A percentile compares a stretch with the other conserved stretches of the same genome.
phyloP scores from a whole-genome alignment of 2,113 vertebrate genomes.

The Tenrec ecaudatus region DNA sequence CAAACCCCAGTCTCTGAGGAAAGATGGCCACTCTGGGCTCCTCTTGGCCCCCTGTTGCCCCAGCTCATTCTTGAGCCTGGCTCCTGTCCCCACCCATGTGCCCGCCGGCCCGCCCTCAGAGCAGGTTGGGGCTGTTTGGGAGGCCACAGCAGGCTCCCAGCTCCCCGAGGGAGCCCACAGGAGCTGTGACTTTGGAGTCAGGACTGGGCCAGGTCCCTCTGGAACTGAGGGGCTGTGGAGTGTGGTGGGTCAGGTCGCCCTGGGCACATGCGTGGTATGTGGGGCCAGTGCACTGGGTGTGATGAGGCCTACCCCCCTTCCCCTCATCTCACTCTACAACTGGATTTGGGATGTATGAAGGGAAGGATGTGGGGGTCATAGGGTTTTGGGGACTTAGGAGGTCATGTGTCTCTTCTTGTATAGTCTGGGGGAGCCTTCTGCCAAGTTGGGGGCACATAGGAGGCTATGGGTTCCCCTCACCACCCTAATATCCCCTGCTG shows the following conservation, averaged over 20 bases:
- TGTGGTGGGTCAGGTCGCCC: not conserved
- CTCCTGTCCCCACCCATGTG: constrained; percentile 60
- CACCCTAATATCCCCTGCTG: not conserved
- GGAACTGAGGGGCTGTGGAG: not conserved
- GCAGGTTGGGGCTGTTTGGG: constrained; percentile 77
- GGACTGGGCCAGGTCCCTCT: not conserved
- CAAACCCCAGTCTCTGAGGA: too few relatives aligned
- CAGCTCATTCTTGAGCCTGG: constrained; percentile 45
- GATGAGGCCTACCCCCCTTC: not conserved
- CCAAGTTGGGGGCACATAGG: not conserved
- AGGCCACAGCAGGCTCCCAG: not conserved
- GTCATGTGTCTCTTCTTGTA: not conserved
- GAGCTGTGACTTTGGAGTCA: not conserved
- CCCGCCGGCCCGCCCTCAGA: constrained; percentile 38
- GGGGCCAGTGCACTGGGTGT: not conserved
- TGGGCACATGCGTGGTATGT: not conserved
- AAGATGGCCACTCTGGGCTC: too few relatives aligned
- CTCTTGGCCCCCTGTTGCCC: too few relatives aligned
- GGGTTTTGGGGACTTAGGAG: not conserved
- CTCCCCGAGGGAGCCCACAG: not conserved
- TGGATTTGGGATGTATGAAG: not conserved
- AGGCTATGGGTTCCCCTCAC: not conserved
- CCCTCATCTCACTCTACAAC: not conserved
- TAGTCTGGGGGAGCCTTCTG: not conserved
- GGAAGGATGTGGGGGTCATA: not conserved